These are phyloP conservation scores for Tanaodytes sp. DNA, from an alignment of 2,888 invertebrate species.

Conservation along the genomic window DNA sequence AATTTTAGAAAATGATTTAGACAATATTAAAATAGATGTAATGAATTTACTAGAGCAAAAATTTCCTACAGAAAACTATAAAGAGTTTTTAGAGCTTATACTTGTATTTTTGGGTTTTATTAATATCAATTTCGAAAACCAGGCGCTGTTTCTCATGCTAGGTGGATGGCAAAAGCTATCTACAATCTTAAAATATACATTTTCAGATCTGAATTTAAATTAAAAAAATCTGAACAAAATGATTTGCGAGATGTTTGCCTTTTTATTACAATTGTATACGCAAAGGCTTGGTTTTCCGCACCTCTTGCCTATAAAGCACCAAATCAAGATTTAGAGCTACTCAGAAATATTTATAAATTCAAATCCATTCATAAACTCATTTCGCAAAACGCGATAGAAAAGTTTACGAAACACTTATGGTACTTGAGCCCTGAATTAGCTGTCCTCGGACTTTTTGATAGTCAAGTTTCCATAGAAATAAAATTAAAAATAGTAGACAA, in stretches of 20 bases:
- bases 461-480: neutral
- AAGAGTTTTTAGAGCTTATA: slow-evolving; percentile 56
- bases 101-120: slow-evolving; percentile 52
- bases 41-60: neutral
- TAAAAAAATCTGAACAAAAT: slow-evolving; percentile 11
- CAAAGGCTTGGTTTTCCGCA: slow-evolving; percentile 49
- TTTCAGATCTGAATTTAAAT: slow-evolving; percentile 39
- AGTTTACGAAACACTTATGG: slow-evolving; percentile 1
- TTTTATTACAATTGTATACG: slow-evolving; percentile 51
- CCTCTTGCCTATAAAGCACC: slow-evolving; percentile 11
- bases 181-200: slow-evolving; percentile 58
- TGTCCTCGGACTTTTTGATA: slow-evolving; percentile 8
- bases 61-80: slow-evolving; percentile 53
- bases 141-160: slow-evolving; percentile 58
- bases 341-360: neutral
- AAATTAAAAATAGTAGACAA: slow-evolving; percentile 9
- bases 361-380: slow-evolving; percentile 3
- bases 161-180: slow-evolving; percentile 60
- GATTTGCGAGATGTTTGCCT: slow-evolving; percentile 48
- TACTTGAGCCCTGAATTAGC: slow-evolving; percentile 3
- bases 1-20: too few species aligned
- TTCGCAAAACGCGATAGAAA: slow-evolving; percentile 2
- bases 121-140: slow-evolving; percentile 34
- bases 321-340: slow-evolving; percentile 2
- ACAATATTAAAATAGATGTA: too few species aligned